Evolutionary conservation across 2,797 vertebrate species (phyloP).

Genomic region (Acomys russatus): DNA sequence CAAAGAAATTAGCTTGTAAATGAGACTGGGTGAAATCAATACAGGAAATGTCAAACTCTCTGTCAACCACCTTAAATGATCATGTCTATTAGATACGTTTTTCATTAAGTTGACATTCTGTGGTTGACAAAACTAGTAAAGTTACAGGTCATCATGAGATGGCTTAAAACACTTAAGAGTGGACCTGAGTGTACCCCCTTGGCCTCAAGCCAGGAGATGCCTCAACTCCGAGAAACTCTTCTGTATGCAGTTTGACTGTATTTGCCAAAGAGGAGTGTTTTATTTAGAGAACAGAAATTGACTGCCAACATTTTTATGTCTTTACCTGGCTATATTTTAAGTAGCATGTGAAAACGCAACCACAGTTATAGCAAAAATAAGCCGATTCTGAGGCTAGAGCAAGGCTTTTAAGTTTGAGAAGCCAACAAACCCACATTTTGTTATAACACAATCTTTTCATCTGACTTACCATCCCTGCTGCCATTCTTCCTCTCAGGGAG

Average conservation of each 20-base stretch:
- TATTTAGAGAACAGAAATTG: background rate
- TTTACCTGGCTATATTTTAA: constrained; percentile 2
- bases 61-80: background rate
- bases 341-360: background rate
- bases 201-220: background rate
- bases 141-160: background rate
- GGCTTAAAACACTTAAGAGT: background rate
- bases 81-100: background rate
- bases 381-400: background rate
- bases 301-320: background rate
- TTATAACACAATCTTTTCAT: background rate
- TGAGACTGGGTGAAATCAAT: background rate
- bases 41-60: background rate
- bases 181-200: background rate
- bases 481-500: background rate
- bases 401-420: background rate
- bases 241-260: background rate
- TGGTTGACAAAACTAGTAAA: background rate
- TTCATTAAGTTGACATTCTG: background rate
- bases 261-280: background rate
- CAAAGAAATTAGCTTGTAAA: background rate
- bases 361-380: background rate
- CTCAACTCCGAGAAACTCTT: background rate
- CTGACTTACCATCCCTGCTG: background rate
- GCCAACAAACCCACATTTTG: background rate